phyloP scores from a whole-genome alignment of 2,888 invertebrate genomes.

The Pristionchus exspectatus region DNA sequence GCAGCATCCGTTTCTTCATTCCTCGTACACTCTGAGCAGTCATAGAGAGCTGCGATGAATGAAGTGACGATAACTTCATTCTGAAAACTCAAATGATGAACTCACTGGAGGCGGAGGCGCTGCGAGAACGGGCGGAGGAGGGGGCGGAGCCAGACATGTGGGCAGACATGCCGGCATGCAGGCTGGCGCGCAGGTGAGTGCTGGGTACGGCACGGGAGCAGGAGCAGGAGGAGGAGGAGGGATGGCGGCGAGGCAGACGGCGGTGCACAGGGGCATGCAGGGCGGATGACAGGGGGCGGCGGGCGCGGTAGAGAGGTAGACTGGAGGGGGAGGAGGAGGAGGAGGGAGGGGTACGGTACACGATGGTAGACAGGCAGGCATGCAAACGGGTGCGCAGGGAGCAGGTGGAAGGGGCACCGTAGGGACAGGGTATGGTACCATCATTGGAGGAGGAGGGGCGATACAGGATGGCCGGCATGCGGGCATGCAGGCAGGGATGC shows the following conservation, averaged over 20 bases:
- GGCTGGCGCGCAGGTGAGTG: not conserved
- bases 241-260: not conserved
- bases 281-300: not conserved
- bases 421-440: not conserved
- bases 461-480: not conserved
- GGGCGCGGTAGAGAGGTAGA: conserved; percentile 14
- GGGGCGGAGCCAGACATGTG: not conserved
- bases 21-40: not conserved
- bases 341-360: conserved; percentile 11
- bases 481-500: conserved; percentile 22
- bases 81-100: not conserved
- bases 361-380: conserved; percentile 8
- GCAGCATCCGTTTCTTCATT: not conserved
- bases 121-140: not conserved
- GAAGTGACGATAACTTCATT: not conserved
- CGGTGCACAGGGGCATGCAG: conserved; percentile 37
- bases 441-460: not conserved
- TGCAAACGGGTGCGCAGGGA: not conserved
- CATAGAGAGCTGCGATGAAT: not conserved
- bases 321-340: conserved; percentile 15
- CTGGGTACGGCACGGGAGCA: not conserved
- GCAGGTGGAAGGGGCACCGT: conserved; percentile 16
- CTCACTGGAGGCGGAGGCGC: not conserved
- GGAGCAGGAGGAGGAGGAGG: not conserved
- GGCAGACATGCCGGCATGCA: conserved; percentile 7